Evolutionary conservation across 2,797 vertebrate species (phyloP), one percentile per base, ranked within the genome.

Genomic region (Phataginus tetradactyla): DNA sequence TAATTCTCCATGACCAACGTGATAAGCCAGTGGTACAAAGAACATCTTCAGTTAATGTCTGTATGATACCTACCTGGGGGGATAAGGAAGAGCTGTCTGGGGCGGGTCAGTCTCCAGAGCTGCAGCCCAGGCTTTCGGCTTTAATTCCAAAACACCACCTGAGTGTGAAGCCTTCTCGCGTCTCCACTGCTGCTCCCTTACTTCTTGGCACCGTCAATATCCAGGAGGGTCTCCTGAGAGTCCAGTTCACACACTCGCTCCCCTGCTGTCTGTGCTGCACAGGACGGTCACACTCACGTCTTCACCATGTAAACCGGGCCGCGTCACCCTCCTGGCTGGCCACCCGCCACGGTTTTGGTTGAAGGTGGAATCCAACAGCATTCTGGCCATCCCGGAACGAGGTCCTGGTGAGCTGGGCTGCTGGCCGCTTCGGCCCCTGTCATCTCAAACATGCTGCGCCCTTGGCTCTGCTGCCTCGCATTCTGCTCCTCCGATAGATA

Each of bases 91-190:
- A 1, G 11, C 3, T 69, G 25, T 20, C 15, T 37, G 37, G 57
- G 1, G 0, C 13, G 17, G 37, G 4, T 34, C 11, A 2, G 10
- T 21, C n/a, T 9, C 18, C 14, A 55, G 12, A 4, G 5, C 29
- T 53, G 15, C 8, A 13, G 15, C 9, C 37, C 10, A 74, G 57
- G 20, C 12, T 79, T 77, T 86, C 49, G 32, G 13, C 37, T 68
- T 80, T n/a, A 49, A 86, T 74, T 86, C 39, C 37, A 66, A 74
- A 79, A 74, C 8, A 86, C 7, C 17, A 25, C 32, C 5, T 27
- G 25, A 86, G 17, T 32, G 13, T 27, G 59, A 55, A 27, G 25
- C 37, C 37, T 23, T 64, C 64, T 42, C 32, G 15, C 42, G 15
- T 57, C n/a, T 72, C 14, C 23, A 49, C 5, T 18, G 15, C 45